These are phyloP conservation scores for Struthidea cinerea DNA, from an alignment of 2,113 vertebrate species.

Conservation along the genomic window DNA sequence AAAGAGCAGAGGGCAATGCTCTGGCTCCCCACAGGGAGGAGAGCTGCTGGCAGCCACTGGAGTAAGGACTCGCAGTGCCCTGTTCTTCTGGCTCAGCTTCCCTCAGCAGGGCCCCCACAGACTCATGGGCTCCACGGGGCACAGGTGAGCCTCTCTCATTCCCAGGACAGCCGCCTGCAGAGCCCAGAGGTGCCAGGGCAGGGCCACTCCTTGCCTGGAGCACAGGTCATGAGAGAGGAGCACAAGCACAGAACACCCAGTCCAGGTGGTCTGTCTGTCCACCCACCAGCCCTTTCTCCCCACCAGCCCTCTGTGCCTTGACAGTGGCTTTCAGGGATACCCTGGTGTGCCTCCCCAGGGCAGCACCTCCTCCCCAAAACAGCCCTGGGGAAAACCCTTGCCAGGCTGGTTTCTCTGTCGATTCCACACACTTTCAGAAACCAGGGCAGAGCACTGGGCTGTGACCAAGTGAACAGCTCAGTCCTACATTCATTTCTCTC, in stretches of 20 bases:
- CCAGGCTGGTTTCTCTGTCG: fast-evolving
- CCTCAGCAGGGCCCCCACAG: not conserved
- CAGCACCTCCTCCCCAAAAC: not conserved
- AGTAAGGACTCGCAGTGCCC: not conserved
- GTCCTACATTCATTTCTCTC: not conserved
- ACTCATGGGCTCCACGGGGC: fast-evolving
- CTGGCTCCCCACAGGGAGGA: not conserved
- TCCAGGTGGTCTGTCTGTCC: fast-evolving
- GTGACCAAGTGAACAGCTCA: not conserved
- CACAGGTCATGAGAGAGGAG: not conserved
- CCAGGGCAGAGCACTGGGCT: not conserved
- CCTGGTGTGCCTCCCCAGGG: not conserved
- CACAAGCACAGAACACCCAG: fast-evolving
- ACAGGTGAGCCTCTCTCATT: not conserved
- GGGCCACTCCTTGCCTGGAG: fast-evolving
- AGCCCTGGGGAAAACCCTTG: not conserved
- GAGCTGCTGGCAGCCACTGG: not conserved
- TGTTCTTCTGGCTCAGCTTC: not conserved
- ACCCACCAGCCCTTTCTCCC: not conserved
- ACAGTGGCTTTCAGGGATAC: not conserved
- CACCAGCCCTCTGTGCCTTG: fast-evolving
- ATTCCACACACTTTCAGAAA: not conserved
- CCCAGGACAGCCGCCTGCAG: fast-evolving
- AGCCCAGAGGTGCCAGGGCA: not conserved
- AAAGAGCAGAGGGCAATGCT: not conserved